Evolutionary conservation across 1,140 invertebrate genomes (phyloP).

Genomic region (Sinella curviseta): DNA sequence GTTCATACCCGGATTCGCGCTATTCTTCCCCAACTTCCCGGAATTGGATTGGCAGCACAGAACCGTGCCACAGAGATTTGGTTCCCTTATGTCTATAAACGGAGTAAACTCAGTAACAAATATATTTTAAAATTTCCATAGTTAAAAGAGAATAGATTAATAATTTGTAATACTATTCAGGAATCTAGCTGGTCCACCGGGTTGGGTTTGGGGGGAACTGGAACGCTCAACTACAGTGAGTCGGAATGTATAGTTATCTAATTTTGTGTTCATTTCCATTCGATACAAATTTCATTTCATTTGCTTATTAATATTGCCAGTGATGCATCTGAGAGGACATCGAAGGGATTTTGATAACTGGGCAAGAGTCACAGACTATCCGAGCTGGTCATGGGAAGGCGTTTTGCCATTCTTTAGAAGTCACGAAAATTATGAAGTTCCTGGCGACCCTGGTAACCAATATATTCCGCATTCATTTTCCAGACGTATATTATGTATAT

Average conservation of each 20-base stretch:
- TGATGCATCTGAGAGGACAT: slow-evolving; percentile 23
- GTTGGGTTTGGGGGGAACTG: neutral
- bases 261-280: neutral
- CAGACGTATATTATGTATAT: no score
- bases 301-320: no score
- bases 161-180: no score
- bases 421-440: slow-evolving; percentile 16
- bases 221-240: neutral
- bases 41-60: neutral
- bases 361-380: slow-evolving; percentile 4
- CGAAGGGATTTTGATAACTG: slow-evolving; percentile 19
- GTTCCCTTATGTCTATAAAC: neutral
- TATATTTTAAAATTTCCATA: neutral
- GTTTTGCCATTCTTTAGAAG: slow-evolving; percentile 17
- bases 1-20: neutral
- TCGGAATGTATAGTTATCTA: neutral
- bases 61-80: slow-evolving; percentile 8
- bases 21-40: neutral
- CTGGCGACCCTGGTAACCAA: neutral
- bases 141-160: no score
- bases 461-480: no score
- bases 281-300: neutral
- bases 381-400: neutral
- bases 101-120: neutral
- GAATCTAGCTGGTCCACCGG: slow-evolving; percentile 1